Evolutionary conservation across 2,113 vertebrate species (phyloP).

Genomic region (Protobothrops mucrosquamatus): DNA sequence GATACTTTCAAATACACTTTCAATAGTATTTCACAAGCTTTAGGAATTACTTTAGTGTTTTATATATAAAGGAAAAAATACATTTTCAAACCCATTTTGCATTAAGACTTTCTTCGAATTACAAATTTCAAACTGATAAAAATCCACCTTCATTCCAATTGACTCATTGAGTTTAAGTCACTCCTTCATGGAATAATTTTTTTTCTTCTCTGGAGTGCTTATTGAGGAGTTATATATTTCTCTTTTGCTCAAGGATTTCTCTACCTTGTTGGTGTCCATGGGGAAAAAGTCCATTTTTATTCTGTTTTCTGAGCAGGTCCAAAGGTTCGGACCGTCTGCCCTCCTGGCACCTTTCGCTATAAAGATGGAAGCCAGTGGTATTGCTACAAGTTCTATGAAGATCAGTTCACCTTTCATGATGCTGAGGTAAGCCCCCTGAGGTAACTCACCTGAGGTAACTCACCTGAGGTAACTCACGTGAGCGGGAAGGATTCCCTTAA

Average conservation of each 20-base stretch:
- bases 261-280: neutral
- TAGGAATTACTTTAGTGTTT: neutral
- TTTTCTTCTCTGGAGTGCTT: neutral
- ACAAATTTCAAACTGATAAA: neutral
- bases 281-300: neutral
- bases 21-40: too few relatives aligned
- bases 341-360: neutral
- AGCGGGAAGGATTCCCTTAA: neutral
- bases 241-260: too few relatives aligned
- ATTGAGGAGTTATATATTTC: neutral
- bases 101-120: neutral
- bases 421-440: neutral
- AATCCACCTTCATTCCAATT: neutral
- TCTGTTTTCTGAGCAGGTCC: neutral
- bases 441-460: neutral
- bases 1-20: too few relatives aligned
- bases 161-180: neutral
- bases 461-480: neutral
- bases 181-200: neutral
- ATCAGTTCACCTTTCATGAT: neutral
- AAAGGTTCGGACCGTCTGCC: neutral
- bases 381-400: neutral
- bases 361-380: neutral
- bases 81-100: neutral
- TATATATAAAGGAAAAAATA: neutral